Base-by-base conservation (phyloP, 2,113 vertebrate species). In the Neoarius graeffei region DNA sequence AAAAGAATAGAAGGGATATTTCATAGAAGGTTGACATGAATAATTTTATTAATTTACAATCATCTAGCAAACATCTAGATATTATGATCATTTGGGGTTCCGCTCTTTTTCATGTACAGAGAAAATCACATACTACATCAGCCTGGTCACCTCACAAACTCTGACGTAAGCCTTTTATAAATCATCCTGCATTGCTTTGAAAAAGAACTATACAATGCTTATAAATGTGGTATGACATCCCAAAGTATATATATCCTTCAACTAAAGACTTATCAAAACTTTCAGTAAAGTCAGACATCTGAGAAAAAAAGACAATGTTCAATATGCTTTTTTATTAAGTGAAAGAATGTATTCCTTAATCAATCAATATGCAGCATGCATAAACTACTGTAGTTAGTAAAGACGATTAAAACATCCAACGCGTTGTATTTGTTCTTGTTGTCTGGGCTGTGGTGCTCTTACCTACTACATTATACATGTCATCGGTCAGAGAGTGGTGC, bases 391-490 rank as follows among this genome's bases (percentile, higher is more conserved):
- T 13, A 77, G 1, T 14, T n/a, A 2, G 77, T 4, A 52, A 50
- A 13, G 27, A 84, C 3, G 4, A 69, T 67, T 85, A 80, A 14
- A 54, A 88, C 8, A 84, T 81, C 27, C 80, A 89, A 64, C 4
- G 64, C 11, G 9, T 48, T 62, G 6, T 81, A 30, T 86, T 86
- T 86, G 17, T 56, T 81, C 80, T 66, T 76, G 27, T 57, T 85
- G 84, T 69, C 84, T 42, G 80, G 80, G 71, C 79, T 54, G 7
- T 52, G 56, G 60, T 25, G 59, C 87, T 88, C 54, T 54, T 79
- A 71, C 50, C 69, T 90, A 25, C 60, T 90, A 74, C 64, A 86
- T 90, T 88, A 90, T 84, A 71, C 84, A 86, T 88, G 52, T 52
- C 17, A 5, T 50, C 27, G 48, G 74, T 79, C 64, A 15, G 14